Evolutionary conservation across 2,888 invertebrate genomes (phyloP).

Genomic region (Xestia c-nigrum): DNA sequence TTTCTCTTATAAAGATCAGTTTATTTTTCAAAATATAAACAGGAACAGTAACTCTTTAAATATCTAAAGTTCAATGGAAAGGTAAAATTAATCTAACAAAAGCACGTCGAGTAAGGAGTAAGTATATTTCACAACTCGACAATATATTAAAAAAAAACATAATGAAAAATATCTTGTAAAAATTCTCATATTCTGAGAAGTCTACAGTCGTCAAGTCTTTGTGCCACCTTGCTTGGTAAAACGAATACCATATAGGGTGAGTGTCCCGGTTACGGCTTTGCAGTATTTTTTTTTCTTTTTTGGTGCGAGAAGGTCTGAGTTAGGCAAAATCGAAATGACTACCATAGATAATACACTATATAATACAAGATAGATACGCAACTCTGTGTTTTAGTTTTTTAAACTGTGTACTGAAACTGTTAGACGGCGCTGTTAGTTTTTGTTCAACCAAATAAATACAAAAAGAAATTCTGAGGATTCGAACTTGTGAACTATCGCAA

Average conservation of each 20-base stretch:
- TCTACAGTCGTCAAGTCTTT: conserved; percentile 45
- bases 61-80: neutral
- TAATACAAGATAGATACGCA: too few species aligned
- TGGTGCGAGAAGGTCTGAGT: neutral
- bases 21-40: neutral
- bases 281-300: neutral
- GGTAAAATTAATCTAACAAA: neutral
- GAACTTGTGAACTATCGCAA: too few species aligned
- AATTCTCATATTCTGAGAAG: conserved; percentile 51
- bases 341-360: too few species aligned
- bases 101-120: neutral
- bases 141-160: conserved; percentile 30
- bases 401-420: too few species aligned
- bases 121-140: conserved; percentile 21
- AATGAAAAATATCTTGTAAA: conserved; percentile 28
- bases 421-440: too few species aligned
- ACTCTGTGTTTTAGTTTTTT: too few species aligned
- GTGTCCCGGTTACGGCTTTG: neutral
- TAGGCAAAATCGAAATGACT: too few species aligned
- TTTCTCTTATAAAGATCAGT: too few species aligned
- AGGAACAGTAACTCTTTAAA: neutral
- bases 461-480: too few species aligned
- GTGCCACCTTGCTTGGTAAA: conserved; percentile 17
- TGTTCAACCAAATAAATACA: too few species aligned
- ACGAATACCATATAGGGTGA: conserved; percentile 33